phyloP scores from a whole-genome alignment of 1,140 invertebrate species.

The roundworm (Caenorhabditis elegans) region DNA sequence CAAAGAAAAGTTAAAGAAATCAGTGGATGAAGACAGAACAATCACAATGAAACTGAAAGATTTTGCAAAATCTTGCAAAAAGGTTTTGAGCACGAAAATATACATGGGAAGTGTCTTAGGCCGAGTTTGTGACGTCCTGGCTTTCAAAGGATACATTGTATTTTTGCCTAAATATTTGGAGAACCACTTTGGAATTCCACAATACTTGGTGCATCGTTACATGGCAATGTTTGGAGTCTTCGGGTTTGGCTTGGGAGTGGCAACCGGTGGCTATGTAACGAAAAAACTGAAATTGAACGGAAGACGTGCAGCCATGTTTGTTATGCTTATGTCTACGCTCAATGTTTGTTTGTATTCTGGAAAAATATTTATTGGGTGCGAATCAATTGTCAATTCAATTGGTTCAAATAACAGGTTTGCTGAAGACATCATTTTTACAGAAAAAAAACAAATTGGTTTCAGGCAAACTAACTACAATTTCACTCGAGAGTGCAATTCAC shows the following conservation, averaged over 20 bases:
- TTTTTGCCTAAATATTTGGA: conserved; percentile 66
- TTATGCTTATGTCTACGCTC: conserved; percentile 56
- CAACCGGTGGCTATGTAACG: conserved; percentile 37
- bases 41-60: conserved; percentile 18
- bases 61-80: conserved; percentile 43
- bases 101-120: conserved; percentile 58
- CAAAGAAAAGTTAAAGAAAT: conserved; percentile 55
- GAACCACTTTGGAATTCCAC: conserved; percentile 65
- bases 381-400: conserved; percentile 57
- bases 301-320: conserved; percentile 56
- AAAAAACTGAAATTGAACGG: conserved; percentile 57
- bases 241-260: conserved; percentile 59
- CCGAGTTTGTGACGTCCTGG: conserved; percentile 60
- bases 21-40: conserved; percentile 28
- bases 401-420: conserved; percentile 45
- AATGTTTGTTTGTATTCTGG: conserved; percentile 55
- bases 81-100: conserved; percentile 57
- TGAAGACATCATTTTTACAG: neutral
- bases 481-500: conserved; percentile 56
- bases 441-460: conserved; percentile 28
- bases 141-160: conserved; percentile 64
- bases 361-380: conserved; percentile 60
- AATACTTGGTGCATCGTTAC: conserved; percentile 61
- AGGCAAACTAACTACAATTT: conserved; percentile 59
- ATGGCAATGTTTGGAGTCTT: conserved; percentile 66